A percentile compares a stretch with the other conserved stretches of the same genome.
phyloP scores from a whole-genome alignment of 2,888 invertebrate species.

The Torymus texanus region DNA sequence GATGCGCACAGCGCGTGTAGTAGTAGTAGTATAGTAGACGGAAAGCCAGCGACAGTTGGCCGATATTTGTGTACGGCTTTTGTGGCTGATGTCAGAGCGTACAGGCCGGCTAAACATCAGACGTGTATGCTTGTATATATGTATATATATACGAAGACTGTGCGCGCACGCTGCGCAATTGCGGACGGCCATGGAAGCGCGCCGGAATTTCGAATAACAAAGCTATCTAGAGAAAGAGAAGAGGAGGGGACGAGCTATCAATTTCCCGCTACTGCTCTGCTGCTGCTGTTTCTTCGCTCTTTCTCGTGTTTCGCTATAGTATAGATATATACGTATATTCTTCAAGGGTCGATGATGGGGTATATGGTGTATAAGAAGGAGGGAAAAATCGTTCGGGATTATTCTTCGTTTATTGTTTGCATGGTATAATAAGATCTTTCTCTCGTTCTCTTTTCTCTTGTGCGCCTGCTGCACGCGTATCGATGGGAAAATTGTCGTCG shows the following conservation, averaged over 20 bases:
- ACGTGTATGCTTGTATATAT: no score
- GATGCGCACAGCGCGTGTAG: slow-evolving; percentile 1
- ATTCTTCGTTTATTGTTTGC: slow-evolving; percentile 48
- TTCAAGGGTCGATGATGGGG: neutral
- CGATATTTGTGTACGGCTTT: slow-evolving; percentile 72
- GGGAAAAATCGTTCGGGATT: slow-evolving; percentile 46
- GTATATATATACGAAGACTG: no score
- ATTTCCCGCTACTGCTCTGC: slow-evolving; percentile 42
- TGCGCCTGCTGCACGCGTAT: neutral
- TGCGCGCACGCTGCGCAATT: slow-evolving; percentile 38
- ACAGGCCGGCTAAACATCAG: slow-evolving; percentile 49
- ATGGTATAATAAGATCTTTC: slow-evolving; percentile 46
- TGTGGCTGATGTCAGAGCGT: slow-evolving; percentile 58
- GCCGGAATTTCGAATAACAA: slow-evolving; percentile 59
- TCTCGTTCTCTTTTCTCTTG: neutral
- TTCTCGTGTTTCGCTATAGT: slow-evolving; percentile 17
- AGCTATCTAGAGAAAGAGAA: slow-evolving; percentile 42
- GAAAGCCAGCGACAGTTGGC: slow-evolving; percentile 69
- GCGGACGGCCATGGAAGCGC: slow-evolving; percentile 49
- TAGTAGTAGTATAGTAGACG: slow-evolving; percentile 21
- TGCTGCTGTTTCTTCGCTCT: neutral
- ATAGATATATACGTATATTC: neutral
- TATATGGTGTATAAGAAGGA: neutral
- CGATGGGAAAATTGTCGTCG: slow-evolving; percentile 27
- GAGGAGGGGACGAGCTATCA: slow-evolving; percentile 43